A percentile compares a stretch with the other conserved stretches of the same genome.
Evolutionary conservation across 1,140 invertebrate species (phyloP).

Genomic region (Monochamus saltuarius): DNA sequence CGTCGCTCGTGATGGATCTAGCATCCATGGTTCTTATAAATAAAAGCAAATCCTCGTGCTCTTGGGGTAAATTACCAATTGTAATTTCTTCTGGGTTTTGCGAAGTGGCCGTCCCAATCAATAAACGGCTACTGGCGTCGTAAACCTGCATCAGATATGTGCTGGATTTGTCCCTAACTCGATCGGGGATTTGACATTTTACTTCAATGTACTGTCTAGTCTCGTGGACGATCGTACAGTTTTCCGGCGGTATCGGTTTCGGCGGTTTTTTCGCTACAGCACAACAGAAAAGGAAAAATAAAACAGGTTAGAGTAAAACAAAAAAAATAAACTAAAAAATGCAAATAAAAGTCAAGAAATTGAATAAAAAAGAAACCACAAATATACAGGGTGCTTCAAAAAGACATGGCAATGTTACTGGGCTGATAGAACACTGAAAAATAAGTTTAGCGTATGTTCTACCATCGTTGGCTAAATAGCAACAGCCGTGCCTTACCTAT

Average conservation of each 20-base stretch:
- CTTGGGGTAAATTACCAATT: constrained; percentile 54
- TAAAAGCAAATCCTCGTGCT: constrained; percentile 55
- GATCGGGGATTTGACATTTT: constrained; percentile 52
- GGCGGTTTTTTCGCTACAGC: constrained; percentile 7
- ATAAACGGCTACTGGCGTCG: constrained; percentile 55
- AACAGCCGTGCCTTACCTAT: too few relatives aligned
- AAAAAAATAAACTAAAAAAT: too few relatives aligned
- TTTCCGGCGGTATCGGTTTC: constrained; percentile 46
- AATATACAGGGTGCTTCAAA: too few relatives aligned
- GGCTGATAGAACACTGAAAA: too few relatives aligned
- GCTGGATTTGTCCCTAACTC: constrained; percentile 48
- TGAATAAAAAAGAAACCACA: too few relatives aligned
- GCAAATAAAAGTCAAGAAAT: too few relatives aligned
- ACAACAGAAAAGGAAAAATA: neutral
- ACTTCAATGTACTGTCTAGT: constrained; percentile 54
- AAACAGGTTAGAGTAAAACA: too few relatives aligned
- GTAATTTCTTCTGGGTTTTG: constrained; percentile 54
- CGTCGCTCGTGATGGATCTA: constrained; percentile 56
- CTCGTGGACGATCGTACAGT: constrained; percentile 56
- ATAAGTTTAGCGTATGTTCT: too few relatives aligned
- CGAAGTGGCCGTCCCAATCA: constrained; percentile 57
- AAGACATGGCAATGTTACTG: too few relatives aligned
- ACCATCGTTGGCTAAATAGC: too few relatives aligned
- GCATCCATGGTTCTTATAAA: constrained; percentile 57
- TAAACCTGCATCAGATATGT: constrained; percentile 59